A percentile compares a stretch with the other conserved stretches of the same genome.
These are phyloP conservation scores for Salminus brasiliensis DNA, from an alignment of 2,113 vertebrate species.

Conservation along the genomic window DNA sequence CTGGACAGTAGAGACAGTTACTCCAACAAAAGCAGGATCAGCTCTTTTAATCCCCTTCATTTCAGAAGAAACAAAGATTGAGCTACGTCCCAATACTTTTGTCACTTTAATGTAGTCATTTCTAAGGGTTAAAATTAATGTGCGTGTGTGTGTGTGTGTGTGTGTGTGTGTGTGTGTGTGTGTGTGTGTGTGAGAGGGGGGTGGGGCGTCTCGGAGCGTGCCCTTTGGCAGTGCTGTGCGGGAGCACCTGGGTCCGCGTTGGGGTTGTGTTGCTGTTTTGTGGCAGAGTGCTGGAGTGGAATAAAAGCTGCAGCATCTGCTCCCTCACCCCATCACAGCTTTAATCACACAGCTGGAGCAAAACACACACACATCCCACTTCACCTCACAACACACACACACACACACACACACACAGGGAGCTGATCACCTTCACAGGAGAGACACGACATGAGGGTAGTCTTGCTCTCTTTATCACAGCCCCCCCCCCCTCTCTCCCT, in stretches of 20 bases:
- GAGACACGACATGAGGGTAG: not conserved
- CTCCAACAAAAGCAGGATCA: no score
- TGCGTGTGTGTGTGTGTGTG: no score
- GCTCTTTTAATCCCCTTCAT: no score
- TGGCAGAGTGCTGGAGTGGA: slow-evolving; percentile 58
- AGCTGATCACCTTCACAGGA: not conserved
- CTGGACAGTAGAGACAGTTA: no score
- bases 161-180: not conserved
- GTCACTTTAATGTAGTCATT: no score
- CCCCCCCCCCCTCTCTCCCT: not conserved
- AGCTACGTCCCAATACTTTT: no score
- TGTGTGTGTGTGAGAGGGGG: not conserved
- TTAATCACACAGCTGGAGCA: slow-evolving; percentile 66
- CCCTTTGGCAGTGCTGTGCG: not conserved
- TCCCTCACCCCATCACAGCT: slow-evolving; percentile 31
- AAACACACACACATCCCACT: not conserved
- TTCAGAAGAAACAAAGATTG: no score
- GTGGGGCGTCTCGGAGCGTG: no score
- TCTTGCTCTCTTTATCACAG: not conserved
- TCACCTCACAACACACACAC: not conserved
- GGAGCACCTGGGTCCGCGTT: slow-evolving; percentile 66
- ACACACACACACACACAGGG: not conserved
- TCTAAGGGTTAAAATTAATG: no score
- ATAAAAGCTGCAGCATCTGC: slow-evolving; percentile 64
- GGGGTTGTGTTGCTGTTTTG: slow-evolving; percentile 56